Conservation (phyloP, 1,140 invertebrate genomes). For the Brachionus rubens region DNA sequence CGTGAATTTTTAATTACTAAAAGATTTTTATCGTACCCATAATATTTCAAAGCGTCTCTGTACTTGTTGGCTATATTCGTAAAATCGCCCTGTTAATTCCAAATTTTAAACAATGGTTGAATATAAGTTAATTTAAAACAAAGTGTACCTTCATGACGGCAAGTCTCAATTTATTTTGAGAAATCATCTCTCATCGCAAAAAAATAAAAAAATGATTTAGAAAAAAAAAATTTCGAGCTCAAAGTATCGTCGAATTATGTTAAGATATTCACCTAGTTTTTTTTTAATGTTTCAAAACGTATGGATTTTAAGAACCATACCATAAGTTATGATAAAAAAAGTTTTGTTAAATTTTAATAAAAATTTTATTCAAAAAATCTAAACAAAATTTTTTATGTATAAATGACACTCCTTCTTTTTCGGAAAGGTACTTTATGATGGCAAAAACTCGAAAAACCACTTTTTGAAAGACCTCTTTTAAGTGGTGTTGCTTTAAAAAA, state of each 20-base stretch:
- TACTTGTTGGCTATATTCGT: not conserved
- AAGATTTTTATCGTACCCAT: not conserved
- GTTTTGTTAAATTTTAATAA: not conserved
- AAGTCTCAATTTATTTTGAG: conserved; percentile 14
- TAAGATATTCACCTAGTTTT: no score
- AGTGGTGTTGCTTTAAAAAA: no score
- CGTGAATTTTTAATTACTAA: not conserved
- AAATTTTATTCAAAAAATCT: not conserved
- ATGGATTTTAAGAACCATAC: not conserved
- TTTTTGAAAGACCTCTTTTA: no score
- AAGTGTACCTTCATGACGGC: not conserved
- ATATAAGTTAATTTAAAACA: no score
- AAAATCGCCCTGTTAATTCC: not conserved
- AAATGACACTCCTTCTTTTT: no score
- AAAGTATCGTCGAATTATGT: no score
- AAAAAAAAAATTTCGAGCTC: no score
- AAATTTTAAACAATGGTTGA: no score
- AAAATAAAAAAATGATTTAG: no score
- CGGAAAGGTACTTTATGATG: no score
- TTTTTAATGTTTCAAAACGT: no score
- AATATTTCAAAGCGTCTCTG: conserved; percentile 1
- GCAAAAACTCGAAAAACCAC: no score
- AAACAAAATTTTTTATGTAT: not conserved
- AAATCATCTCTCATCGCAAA: not conserved
- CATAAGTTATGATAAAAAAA: not conserved